A percentile compares a stretch with the other conserved stretches of the same genome.
These are phyloP conservation scores for Charanyca ferruginea DNA, from an alignment of 2,888 invertebrate genomes.

Conservation along the genomic window DNA sequence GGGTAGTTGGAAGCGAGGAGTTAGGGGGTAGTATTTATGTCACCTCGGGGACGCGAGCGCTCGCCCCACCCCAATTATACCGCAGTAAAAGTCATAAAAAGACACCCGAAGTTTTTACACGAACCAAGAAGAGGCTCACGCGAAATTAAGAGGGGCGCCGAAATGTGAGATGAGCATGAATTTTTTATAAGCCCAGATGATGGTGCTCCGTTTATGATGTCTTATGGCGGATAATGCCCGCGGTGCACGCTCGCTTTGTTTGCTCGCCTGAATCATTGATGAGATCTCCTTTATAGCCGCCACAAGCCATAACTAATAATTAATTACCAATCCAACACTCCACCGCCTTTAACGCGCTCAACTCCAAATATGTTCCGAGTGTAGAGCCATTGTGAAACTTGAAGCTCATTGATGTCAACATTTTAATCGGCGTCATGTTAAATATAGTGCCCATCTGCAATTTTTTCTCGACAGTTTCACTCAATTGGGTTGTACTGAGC, in stretches of 20 bases:
- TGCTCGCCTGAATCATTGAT: conserved; percentile 88
- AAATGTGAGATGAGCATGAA: conserved; percentile 91
- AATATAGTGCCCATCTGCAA: conserved; percentile 66
- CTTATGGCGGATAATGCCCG: conserved; percentile 89
- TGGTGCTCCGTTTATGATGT: conserved; percentile 91
- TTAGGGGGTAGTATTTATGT: conserved; percentile 89
- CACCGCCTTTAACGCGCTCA: conserved; percentile 64
- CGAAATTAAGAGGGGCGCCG: conserved; percentile 91
- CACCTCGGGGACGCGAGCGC: conserved; percentile 89
- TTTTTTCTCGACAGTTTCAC: conserved; percentile 65
- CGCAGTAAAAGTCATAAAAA: conserved; percentile 92
- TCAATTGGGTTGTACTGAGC: conserved; percentile 57
- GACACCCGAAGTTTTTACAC: conserved; percentile 91
- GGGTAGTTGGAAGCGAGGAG: conserved; percentile 82
- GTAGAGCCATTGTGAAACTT: conserved; percentile 64
- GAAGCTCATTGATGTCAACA: conserved; percentile 65
- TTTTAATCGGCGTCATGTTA: conserved; percentile 68
- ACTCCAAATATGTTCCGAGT: conserved; percentile 67
- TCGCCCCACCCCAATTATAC: conserved; percentile 91
- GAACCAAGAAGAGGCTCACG: conserved; percentile 89
- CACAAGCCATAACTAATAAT: conserved; percentile 84
- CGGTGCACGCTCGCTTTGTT: conserved; percentile 88
- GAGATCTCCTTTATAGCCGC: conserved; percentile 84
- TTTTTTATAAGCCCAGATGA: conserved; percentile 91
- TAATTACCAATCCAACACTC: conserved; percentile 81